Percentiles rank a stretch among this genome's conserved stretches.
These are phyloP conservation scores for Bombyx mandarina DNA, from an alignment of 1,140 invertebrate species.

Conservation along the genomic window DNA sequence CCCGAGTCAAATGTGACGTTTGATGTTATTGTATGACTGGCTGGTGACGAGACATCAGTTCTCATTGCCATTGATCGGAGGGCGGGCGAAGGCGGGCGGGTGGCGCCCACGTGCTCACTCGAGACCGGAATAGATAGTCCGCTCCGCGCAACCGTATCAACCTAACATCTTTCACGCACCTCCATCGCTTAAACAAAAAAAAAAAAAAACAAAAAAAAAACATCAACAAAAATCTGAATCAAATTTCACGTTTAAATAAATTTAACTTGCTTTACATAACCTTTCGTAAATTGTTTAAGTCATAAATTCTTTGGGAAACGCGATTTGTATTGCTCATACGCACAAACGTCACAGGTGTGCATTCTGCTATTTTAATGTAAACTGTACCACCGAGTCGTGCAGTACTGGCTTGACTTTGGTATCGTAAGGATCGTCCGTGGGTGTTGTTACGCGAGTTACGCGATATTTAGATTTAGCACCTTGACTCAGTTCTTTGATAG, in stretches of 20 bases:
- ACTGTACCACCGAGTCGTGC: conserved; percentile 2
- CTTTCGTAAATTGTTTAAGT: conserved; percentile 3
- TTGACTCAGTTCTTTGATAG: conserved; percentile 24
- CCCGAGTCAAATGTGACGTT: neutral
- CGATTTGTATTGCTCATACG: conserved; percentile 16
- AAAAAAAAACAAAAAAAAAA: conserved; percentile 2
- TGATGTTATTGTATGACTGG: conserved; percentile 6
- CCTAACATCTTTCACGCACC: conserved; percentile 21
- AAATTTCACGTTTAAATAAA: conserved; percentile 3
- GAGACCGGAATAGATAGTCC: conserved; percentile 60
- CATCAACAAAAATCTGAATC: conserved; percentile 4
- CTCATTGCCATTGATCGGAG: conserved; percentile 55
- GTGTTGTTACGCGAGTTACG: conserved; percentile 4
- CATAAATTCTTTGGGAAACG: conserved; percentile 1
- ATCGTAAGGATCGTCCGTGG: conserved; percentile 12
- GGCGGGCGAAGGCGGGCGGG: conserved; percentile 42
- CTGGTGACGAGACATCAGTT: conserved; percentile 41
- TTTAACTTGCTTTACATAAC: neutral
- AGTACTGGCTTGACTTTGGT: conserved; percentile 13
- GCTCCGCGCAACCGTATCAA: conserved; percentile 33
- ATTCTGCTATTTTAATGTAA: conserved; percentile 11
- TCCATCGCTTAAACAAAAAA: conserved; percentile 8
- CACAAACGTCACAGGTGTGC: conserved; percentile 13
- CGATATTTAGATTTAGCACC: conserved; percentile 19
- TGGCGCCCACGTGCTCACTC: conserved; percentile 56